Conservation (phyloP, 2,888 invertebrate genomes). For the Diarsia brunnea region DNA sequence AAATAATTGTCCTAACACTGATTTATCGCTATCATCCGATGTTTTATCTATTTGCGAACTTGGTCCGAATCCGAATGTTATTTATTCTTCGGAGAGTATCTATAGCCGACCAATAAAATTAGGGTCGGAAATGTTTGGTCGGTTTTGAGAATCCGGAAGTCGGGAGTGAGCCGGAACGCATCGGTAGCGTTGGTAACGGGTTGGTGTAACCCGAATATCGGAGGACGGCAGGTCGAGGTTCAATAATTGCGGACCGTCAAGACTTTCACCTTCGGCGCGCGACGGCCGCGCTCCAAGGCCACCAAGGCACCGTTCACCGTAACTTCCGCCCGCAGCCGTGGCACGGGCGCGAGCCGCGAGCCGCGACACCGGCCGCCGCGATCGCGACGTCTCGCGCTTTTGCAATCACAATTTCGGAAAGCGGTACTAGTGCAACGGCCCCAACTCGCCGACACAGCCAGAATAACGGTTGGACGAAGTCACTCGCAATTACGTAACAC, state of each 20-base stretch:
- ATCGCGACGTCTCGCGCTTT: slow-evolving; percentile 76
- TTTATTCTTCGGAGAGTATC: slow-evolving; percentile 36
- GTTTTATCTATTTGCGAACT: slow-evolving; percentile 55
- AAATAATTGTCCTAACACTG: slow-evolving; percentile 65
- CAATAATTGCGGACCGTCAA: slow-evolving; percentile 86
- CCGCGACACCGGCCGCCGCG: slow-evolving; percentile 68
- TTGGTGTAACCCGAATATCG: slow-evolving; percentile 80
- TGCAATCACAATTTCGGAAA: slow-evolving; percentile 84
- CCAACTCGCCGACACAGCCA: slow-evolving; percentile 67
- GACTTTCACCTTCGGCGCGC: slow-evolving; percentile 90
- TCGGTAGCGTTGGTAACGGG: slow-evolving; percentile 65
- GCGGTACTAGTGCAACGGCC: slow-evolving; percentile 78
- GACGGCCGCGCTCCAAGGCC: slow-evolving; percentile 86
- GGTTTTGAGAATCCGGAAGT: slow-evolving; percentile 77
- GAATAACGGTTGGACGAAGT: slow-evolving; percentile 75
- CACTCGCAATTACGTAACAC: slow-evolving; percentile 76
- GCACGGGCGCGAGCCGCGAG: slow-evolving; percentile 40
- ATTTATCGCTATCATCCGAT: slow-evolving; percentile 49
- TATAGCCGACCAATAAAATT: slow-evolving; percentile 51
- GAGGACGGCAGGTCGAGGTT: slow-evolving; percentile 88
- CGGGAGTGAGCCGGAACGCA: slow-evolving; percentile 66
- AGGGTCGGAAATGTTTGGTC: slow-evolving; percentile 55
- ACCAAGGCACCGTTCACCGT: slow-evolving; percentile 84
- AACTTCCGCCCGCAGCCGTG: slow-evolving; percentile 82
- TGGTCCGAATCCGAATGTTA: slow-evolving; percentile 46